Base-by-base conservation (phyloP, 2,888 invertebrate genomes). In the Iphiclides podalirius region DNA sequence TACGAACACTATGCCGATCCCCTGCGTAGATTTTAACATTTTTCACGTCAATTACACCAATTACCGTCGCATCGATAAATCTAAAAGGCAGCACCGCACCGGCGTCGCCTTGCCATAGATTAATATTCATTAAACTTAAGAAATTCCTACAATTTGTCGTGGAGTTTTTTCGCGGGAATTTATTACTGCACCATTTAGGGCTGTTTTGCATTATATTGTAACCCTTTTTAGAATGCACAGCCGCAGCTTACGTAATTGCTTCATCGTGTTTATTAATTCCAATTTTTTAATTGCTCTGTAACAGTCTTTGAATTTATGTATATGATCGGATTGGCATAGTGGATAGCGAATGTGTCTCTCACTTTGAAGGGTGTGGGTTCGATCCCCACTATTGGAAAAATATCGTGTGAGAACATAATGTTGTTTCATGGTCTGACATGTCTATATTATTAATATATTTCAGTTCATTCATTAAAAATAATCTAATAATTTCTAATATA, bases 141-240 rank as follows among this genome's bases (percentile, higher is more conserved):
- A 56, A 68, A 76, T 75, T 72, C 72, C 54, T 59, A 67, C 76
- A 73, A 81, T 80, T 80, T 79, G 79, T 79, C 78, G 55, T 52
- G 55, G 57, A 46, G 67, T 67, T 62, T 72, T 44, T 66, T 67
- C 66, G 64, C 59, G 66, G 47, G 55, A 63, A 78, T 79, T 78
- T 79, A 80, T 76, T 58, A 58, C 60, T 52, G 51, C 38, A 38
- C 36, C 67, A 68, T 51, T 69, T 67, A 50, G 45, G 45, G 40
- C 20, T 50, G 47, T 46, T 52, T 46, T 47, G 40, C 46, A 45
- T 44, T 50, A 40, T 40, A 50, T 50, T 44, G 50, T 44, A 28
- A 26, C 33, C 49, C 14, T 43, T 41, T 43, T 49, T 44, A 34
- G 43, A 20, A 15, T 16, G 8, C 13, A 34, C 39, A 33, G 38